Evolutionary conservation across 2,797 vertebrate species (phyloP).

Genomic region (Otolemur crassicaudatus): DNA sequence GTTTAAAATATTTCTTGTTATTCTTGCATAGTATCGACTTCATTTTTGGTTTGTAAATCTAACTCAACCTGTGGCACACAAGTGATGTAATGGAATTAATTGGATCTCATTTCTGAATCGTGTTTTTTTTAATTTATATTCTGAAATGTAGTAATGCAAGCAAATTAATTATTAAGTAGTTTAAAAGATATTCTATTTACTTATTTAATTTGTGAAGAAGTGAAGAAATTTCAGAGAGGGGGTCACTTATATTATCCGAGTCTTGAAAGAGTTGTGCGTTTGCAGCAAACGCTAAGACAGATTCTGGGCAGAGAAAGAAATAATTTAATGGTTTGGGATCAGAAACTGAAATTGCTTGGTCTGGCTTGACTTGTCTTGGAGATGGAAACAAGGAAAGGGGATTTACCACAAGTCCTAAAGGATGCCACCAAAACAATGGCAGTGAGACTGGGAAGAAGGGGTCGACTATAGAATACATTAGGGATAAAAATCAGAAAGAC

Average conservation of each 20-base stretch:
- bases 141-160: background rate
- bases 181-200: background rate
- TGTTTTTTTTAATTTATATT: background rate
- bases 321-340: background rate
- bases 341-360: background rate
- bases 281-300: background rate
- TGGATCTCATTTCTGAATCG: background rate
- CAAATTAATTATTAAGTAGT: background rate
- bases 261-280: background rate
- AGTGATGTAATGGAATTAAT: background rate
- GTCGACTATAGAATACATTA: background rate
- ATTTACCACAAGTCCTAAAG: background rate
- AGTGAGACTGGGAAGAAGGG: background rate
- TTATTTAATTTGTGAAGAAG: background rate
- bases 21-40: background rate
- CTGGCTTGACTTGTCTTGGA: background rate
- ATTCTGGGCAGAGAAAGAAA: background rate
- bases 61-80: background rate
- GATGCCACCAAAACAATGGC: background rate
- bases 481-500: background rate
- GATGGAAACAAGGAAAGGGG: background rate
- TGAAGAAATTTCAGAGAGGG: background rate
- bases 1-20: background rate
- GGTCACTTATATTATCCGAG: background rate
- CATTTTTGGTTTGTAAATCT: background rate